Base-by-base conservation (phyloP, 2,113 vertebrate species). In the Saguinus midas region DNA sequence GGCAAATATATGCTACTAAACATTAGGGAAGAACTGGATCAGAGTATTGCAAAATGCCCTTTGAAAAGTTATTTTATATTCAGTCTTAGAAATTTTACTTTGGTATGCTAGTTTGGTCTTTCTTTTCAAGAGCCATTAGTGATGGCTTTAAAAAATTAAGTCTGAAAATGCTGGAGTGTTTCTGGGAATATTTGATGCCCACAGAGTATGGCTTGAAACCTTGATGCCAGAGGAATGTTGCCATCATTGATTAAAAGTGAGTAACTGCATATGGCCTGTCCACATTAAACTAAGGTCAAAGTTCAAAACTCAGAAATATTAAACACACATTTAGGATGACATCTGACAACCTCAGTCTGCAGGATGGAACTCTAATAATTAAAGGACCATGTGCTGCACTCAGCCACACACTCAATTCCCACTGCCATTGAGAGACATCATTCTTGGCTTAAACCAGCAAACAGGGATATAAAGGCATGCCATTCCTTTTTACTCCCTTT, bases 261-360 rank as follows among this genome's bases (percentile, higher is more conserved):
- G 32, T 91, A 61, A 80, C 87, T 95, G 5, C 93, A 95, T 61
- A 96, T 96, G 93, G 52, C 50, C 91, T 95, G 57, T 94, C 94
- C 80, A 78, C 73, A 96, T 92, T 96, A 96, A 95, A 92, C 45
- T 57, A 76, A 97, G 32, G 72, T 96, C 73, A 95, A 93, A 97
- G 50, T 75, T 92, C 32, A 83, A 95, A 89, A 89, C 64, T 88
- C 88, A 97, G 48, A 87, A 95, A 96, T 68, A 92, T 80, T 92
- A 95, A 97, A 91, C 87, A 93, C 8, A 82, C 92, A 70, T 45
- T 94, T 94, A 88, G 32, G 70, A 94, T 91, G 86, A 83, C 90
- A 96, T 68, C 37, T 94, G 88, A 94, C 64, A 96, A 91, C 55
- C 29, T n/a, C 81, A 66, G 66, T 95, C 75, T 96, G 64, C 79